phyloP scores from a whole-genome alignment of 2,797 vertebrate species.

The Xerus rutilus region DNA sequence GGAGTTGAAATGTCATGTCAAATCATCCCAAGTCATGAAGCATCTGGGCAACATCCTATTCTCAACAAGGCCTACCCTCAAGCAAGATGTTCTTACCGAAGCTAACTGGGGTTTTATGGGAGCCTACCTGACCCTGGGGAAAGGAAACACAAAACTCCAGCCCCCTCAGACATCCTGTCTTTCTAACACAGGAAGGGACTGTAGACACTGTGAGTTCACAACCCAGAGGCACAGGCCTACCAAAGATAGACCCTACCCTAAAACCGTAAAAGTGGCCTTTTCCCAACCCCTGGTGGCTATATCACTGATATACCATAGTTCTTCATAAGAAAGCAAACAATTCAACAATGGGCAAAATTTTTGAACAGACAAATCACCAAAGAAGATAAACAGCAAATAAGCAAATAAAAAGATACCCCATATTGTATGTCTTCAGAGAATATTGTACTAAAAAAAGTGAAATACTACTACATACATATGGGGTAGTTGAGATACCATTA shows the following conservation, averaged over 20 bases:
- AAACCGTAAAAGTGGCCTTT: background rate
- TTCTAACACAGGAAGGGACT: background rate
- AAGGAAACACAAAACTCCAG: background rate
- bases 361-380: background rate
- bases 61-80: background rate
- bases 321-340: background rate
- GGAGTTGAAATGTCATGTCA: background rate
- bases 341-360: background rate
- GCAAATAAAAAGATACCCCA: background rate
- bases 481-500: background rate
- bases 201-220: background rate
- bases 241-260: background rate
- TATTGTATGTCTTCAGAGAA: background rate
- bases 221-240: background rate
- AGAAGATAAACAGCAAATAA: background rate
- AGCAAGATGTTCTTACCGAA: background rate
- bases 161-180: background rate
- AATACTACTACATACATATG: background rate
- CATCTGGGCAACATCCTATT: background rate
- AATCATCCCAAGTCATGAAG: background rate
- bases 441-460: background rate
- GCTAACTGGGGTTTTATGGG: background rate
- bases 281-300: accelerated
- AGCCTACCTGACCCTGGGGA: background rate
- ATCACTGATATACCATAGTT: background rate